These are phyloP conservation scores for Muntiacus reevesi DNA, from an alignment of 2,113 vertebrate species.

Conservation along the genomic window DNA sequence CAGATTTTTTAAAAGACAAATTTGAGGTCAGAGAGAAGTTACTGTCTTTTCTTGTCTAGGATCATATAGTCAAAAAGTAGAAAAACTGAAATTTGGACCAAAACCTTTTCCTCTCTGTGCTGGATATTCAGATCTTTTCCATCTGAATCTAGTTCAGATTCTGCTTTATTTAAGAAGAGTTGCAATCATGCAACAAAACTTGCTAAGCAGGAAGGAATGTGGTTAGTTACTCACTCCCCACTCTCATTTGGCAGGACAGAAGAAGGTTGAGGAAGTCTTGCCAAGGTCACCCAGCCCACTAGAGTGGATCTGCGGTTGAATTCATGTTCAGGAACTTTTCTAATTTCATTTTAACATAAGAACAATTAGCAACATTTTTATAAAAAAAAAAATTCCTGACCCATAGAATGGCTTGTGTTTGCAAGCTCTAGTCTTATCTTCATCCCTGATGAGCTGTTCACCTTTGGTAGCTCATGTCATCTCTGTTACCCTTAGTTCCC, in stretches of 20 bases:
- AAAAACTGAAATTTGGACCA: not conserved
- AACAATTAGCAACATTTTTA: not conserved
- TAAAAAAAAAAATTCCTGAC: not conserved
- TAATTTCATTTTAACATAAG: not conserved
- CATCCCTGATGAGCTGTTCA: not conserved
- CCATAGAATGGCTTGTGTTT: not conserved
- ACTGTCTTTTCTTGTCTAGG: not conserved
- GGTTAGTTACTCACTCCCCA: accelerated
- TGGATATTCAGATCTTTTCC: not conserved
- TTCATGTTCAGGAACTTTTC: not conserved
- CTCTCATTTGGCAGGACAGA: not conserved
- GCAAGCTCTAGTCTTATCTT: not conserved
- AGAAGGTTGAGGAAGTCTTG: not conserved
- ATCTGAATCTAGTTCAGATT: not conserved
- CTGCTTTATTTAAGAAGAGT: not conserved
- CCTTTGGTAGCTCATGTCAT: not conserved
- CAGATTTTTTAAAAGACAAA: not conserved
- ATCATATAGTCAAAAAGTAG: not conserved
- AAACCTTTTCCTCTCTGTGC: not conserved
- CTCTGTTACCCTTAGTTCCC: not conserved
- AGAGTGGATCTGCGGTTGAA: not conserved
- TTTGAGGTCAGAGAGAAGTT: not conserved
- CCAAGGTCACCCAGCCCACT: not conserved
- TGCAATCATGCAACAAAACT: not conserved
- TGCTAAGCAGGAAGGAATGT: not conserved